Base-by-base conservation (phyloP, 2,113 vertebrate genomes). In the Apaloderma vittatum region DNA sequence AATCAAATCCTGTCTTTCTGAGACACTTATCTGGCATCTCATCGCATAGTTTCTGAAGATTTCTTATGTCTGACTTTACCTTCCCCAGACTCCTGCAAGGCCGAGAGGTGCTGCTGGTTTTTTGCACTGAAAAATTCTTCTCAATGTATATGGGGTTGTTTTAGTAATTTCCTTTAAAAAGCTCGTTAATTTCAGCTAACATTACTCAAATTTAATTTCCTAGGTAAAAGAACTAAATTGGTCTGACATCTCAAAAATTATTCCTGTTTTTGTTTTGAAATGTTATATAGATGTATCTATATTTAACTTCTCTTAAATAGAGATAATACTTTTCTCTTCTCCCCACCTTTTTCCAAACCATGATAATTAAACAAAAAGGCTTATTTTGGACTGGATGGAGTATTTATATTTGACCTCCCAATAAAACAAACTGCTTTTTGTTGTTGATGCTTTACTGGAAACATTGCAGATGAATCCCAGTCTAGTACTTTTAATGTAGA, bases 1-100 rank as follows among this genome's bases (percentile, higher is more conserved):
- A 92, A 96, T 93, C 92, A 96, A 96, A 96, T 70, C 43, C 46
- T 88, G 78, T 83, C 90, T 96, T 91, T 92, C 81, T 68, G 63
- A 93, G 88, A 80, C 78, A 83, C 51, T 92, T 93, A 62, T 86
- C 90, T 94, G 92, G 87, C 81, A 96, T 83, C 90, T 94, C 1
- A 8, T 94, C 79, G 77, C 48, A 58, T 77, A 88, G 63, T 89
- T 97, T 80, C 59, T 80, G 67, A 74, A 48, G 18, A 92, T 88
- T 96, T 96, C 78, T 23, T 77, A 49, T 51, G 48, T 77, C 75
- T 74, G 61, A 73, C n/a, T 93, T 93, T 78, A 94, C 91, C 84
- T 88, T 70, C 49, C 57, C 10, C 62, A 68, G 65, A 75, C 22
- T 95, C 61, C 71, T 91, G 54, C 58, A 91, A 90, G n/a, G 32